Conservation (phyloP, 2,888 invertebrate genomes). For the Pseudoips prasinana region DNA sequence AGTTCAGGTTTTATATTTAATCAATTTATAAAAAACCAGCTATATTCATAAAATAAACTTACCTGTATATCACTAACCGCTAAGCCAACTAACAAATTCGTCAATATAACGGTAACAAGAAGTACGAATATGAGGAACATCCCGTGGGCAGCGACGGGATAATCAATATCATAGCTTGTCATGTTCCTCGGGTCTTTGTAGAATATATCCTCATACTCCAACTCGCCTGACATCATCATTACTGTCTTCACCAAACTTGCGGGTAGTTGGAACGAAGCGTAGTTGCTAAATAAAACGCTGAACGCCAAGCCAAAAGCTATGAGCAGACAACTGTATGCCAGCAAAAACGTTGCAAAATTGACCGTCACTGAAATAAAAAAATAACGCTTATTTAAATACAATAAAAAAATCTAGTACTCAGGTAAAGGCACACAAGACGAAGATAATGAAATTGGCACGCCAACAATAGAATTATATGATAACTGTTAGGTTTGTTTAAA, state of each 20-base stretch:
- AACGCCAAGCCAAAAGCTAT: conserved; percentile 91
- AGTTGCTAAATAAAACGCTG: conserved; percentile 90
- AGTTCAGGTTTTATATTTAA: too few species aligned
- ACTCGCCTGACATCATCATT: conserved; percentile 94
- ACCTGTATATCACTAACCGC: conserved; percentile 92
- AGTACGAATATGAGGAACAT: conserved; percentile 90
- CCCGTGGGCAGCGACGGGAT: conserved; percentile 88
- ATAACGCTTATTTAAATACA: too few species aligned
- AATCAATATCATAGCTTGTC: conserved; percentile 65
- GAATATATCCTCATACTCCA: conserved; percentile 93
- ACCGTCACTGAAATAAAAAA: conserved; percentile 83
- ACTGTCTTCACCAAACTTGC: conserved; percentile 88
- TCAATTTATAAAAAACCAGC: too few species aligned
- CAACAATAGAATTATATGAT: too few species aligned
- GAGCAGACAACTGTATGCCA: conserved; percentile 90
- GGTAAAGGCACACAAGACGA: too few species aligned
- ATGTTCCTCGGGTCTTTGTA: conserved; percentile 75
- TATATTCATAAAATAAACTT: too few species aligned
- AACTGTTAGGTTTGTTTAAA: too few species aligned
- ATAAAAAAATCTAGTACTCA: too few species aligned
- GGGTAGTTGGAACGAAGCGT: conserved; percentile 86
- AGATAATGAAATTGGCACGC: too few species aligned
- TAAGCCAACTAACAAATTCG: conserved; percentile 91
- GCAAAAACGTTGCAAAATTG: conserved; percentile 90
- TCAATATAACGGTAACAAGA: conserved; percentile 90